Percentiles rank a stretch among this genome's conserved stretches.
Conservation (phyloP, 2,113 vertebrate species). For the Podocnemis expansa region DNA sequence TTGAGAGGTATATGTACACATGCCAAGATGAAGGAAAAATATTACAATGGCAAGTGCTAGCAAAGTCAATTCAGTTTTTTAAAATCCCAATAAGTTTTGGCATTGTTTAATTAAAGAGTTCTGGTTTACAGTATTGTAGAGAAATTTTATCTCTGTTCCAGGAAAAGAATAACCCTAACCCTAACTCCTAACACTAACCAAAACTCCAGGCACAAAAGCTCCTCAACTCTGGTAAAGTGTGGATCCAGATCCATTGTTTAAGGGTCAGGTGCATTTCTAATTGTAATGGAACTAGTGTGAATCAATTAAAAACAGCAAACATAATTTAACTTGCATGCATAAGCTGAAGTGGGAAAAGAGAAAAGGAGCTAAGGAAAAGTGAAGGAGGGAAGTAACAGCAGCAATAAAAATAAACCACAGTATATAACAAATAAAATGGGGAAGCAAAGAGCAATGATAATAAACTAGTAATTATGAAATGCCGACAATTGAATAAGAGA, state of each 20-base stretch:
- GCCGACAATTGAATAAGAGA: background rate
- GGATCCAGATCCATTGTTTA: background rate
- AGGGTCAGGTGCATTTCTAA: background rate
- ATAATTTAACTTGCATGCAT: no score
- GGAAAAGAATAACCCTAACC: background rate
- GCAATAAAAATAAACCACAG: background rate
- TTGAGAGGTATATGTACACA: no score
- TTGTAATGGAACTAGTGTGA: background rate
- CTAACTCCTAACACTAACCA: background rate
- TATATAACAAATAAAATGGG: background rate
- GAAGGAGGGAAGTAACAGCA: background rate
- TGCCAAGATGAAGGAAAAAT: no score
- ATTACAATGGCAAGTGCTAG: no score
- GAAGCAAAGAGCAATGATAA: background rate
- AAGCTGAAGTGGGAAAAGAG: no score
- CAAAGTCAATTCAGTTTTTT: background rate
- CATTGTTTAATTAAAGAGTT: background rate
- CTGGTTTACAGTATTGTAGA: background rate
- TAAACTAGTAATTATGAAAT: background rate
- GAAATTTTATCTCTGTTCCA: background rate
- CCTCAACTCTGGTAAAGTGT: background rate
- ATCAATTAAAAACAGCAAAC: background rate
- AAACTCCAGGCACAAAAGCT: background rate
- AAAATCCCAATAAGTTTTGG: background rate
- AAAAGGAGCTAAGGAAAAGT: no score